A percentile compares a stretch with the other conserved stretches of the same genome.
phyloP scores from a whole-genome alignment of 2,797 vertebrate species.

The Oophaga sylvatica region DNA sequence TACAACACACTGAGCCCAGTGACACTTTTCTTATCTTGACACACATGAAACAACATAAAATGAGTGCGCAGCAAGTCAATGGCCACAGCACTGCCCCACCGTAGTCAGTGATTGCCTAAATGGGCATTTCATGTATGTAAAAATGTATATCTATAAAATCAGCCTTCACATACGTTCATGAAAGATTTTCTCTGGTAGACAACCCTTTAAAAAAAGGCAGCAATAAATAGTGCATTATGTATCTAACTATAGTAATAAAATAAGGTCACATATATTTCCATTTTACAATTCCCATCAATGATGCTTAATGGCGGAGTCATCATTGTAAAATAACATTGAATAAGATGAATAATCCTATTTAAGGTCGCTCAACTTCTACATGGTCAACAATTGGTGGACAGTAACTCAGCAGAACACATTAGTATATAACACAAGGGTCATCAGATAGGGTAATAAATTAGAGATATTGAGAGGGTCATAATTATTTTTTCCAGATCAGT shows the following conservation, averaged over 20 bases:
- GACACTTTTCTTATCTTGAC: no score
- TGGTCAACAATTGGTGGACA: background rate
- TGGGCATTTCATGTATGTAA: no score
- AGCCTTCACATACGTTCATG: no score
- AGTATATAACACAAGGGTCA: background rate
- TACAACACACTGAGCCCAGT: no score
- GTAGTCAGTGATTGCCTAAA: no score
- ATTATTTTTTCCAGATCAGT: constrained; percentile 30
- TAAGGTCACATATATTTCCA: background rate
- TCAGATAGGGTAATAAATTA: constrained; percentile 22
- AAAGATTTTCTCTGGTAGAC: no score
- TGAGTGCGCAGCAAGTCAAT: no score
- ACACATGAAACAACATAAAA: no score
- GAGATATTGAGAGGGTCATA: constrained; percentile 15
- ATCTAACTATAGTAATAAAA: background rate
- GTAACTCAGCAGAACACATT: constrained; percentile 1
- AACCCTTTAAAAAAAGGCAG: background rate
- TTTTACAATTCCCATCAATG: background rate
- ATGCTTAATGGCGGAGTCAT: background rate
- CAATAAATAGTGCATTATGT: background rate
- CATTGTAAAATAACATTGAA: background rate
- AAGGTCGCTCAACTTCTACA: background rate
- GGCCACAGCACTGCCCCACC: no score
- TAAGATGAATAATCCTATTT: background rate
- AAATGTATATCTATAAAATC: no score